Evolutionary conservation across 1,140 invertebrate species (phyloP).

Genomic region (Proales similis): DNA sequence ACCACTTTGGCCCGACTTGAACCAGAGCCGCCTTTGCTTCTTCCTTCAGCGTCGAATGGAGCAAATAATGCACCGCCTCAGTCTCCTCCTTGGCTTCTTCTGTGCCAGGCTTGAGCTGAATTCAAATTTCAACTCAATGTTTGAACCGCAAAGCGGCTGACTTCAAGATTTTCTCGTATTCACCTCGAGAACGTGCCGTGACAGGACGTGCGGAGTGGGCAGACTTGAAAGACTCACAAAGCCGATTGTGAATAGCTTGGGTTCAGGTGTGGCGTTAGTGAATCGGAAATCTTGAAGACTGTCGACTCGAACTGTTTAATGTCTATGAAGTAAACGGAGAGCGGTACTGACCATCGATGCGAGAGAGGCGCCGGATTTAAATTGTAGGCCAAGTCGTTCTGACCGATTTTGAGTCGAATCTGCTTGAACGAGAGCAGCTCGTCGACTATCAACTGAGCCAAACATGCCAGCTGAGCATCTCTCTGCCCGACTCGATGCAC

Average conservation of each 20-base stretch:
- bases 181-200: slow-evolving; percentile 4
- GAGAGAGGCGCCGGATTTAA: too few relatives aligned
- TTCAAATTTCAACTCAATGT: not conserved
- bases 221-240: slow-evolving; percentile 18
- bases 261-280: too few relatives aligned
- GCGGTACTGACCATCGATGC: too few relatives aligned
- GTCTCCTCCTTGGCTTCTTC: not conserved
- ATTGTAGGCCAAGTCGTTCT: too few relatives aligned
- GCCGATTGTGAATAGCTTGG: not conserved
- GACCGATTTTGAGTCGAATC: too few relatives aligned
- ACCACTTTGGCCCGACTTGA: not conserved
- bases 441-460: too few relatives aligned
- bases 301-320: too few relatives aligned
- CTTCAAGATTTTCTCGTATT: not conserved
- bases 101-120: not conserved
- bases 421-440: too few relatives aligned
- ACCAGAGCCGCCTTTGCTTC: slow-evolving; percentile 27
- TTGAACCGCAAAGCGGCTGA: not conserved
- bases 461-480: too few relatives aligned
- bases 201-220: slow-evolving; percentile 10
- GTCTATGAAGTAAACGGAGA: too few relatives aligned
- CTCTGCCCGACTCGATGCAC: too few relatives aligned
- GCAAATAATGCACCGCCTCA: not conserved
- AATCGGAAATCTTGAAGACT: too few relatives aligned
- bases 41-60: slow-evolving; percentile 13